Base-by-base conservation (phyloP, 2,888 invertebrate genomes). In the Lasioglossum figueresi region DNA sequence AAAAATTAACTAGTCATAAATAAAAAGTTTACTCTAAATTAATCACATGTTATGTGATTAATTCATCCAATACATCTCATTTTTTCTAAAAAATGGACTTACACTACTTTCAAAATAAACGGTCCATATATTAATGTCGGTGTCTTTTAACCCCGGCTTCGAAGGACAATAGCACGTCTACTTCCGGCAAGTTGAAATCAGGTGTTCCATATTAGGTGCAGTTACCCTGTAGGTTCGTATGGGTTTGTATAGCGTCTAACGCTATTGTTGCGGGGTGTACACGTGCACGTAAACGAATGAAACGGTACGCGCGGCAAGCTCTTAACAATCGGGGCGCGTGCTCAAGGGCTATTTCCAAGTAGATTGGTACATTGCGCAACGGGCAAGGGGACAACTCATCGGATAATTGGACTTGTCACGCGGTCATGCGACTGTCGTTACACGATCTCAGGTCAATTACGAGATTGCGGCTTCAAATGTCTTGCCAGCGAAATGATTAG, bases 351-450 rank as follows among this genome's bases (percentile, higher is more conserved):
- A 85, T 87, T 85, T 71, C 80, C 78, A 66, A 82, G 77, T 80
- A 85, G 83, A 88, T 88, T 87, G 88, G 87, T 80, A 82, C 83
- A 79, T 88, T 81, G 88, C 71, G 74, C 81, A 87, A 88, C 82
- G 71, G 37, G 79, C 56, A 59, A 43, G 73, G 72, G 40, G 66
- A 72, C 80, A 73, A 85, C 80, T 85, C 79, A 83, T 85, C 83
- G 84, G 83, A 76, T 89, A 89, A 89, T 89, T 90, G 88, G 80
- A 83, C 82, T 84, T 90, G 88, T 88, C 90, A 86, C 84, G 81
- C 77, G 82, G 76, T 72, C 76, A 52, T 75, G 72, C 63, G 71
- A 68, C 72, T 81, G 72, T 85, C 80, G 87, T 90, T 85, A 90
- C 83, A 81, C 83, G 85, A 89, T 74, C 75, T 79, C 37, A 56